Base-by-base conservation (phyloP, 2,113 vertebrate genomes). In the Pongo pygmaeus region DNA sequence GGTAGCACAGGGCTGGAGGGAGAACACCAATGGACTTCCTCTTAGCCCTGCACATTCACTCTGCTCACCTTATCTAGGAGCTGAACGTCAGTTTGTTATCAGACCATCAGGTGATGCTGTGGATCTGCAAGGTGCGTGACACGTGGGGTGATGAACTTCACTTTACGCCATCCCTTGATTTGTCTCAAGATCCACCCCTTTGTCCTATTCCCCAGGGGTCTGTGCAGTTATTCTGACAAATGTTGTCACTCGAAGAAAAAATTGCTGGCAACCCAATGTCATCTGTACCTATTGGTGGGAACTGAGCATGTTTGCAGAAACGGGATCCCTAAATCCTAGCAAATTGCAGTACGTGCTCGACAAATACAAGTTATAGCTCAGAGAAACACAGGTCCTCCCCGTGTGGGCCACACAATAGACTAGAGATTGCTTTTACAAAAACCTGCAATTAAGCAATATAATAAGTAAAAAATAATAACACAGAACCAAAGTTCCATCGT, bases 1-100 rank as follows among this genome's bases (percentile, higher is more conserved):
- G 3, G 23, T 6, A 55, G 61, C 38, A 30, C 0, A 1, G 7
- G 18, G 30, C 43, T n/a, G 48, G 43, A 72, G 40, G 46, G 32
- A 12, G 38, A 35, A 8, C 25, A 1, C 17, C 30, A 14, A 2
- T 2, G 18, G 8, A 40, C 23, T 6, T 12, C 11, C 6, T 11
- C 20, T 22, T 8, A 22, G 0, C 8, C 18, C 25, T 23, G 7
- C 8, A 13, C 10, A 0, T 6, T 9, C 14, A 1, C 32, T 22
- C 23, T 32, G 40, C 4, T n/a, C 61, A 8, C 35, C 16, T 55
- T 5, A 7, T 10, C 27, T 7, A 5, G 55, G 4, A 35, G 14
- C 6, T 2, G 3, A 35, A 6, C 27, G 16, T n/a, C 23, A 46
- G 18, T 55, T 64, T 61, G 32, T 13, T 9, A 6, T 20, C 27